phyloP scores from a whole-genome alignment of 2,113 vertebrate genomes.

The Carassius gibelio region DNA sequence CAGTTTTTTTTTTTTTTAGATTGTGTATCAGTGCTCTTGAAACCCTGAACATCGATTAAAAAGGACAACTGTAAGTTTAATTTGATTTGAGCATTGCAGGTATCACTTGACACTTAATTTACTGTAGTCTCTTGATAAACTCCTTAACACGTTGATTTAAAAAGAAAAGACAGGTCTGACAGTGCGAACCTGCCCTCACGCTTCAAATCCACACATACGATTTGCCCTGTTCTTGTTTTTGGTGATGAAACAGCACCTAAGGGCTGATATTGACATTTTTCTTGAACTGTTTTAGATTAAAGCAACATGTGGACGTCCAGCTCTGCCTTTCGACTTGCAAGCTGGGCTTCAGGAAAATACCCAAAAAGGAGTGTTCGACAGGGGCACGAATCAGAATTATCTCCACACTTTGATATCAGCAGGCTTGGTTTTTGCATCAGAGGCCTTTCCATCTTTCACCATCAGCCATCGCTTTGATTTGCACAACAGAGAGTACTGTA shows the following conservation, averaged over 20 bases:
- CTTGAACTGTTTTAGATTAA: constrained; percentile 19
- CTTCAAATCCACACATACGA: neutral
- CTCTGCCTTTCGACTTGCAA: neutral
- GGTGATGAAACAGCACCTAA: constrained; percentile 18
- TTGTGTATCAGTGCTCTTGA: neutral
- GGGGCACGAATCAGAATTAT: constrained; percentile 13
- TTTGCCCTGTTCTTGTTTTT: constrained; percentile 13
- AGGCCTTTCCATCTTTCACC: constrained; percentile 33
- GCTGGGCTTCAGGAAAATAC: constrained; percentile 14
- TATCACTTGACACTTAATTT: neutral
- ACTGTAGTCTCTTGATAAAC: neutral
- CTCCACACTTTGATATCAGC: constrained; percentile 22
- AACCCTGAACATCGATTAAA: too few relatives aligned
- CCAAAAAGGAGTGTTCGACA: neutral
- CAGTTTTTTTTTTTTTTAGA: neutral
- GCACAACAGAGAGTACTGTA: constrained; percentile 22
- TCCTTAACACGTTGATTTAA: neutral
- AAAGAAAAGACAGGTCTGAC: neutral
- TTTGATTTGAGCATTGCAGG: neutral
- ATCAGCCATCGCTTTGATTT: constrained; percentile 38
- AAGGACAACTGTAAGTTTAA: neutral
- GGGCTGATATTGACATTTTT: constrained; percentile 25
- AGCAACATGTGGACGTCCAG: constrained; percentile 28
- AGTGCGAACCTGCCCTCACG: neutral
- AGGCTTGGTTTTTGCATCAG: constrained; percentile 21